phyloP scores from a whole-genome alignment of 2,113 vertebrate species.

The Ranitomeya variabilis region DNA sequence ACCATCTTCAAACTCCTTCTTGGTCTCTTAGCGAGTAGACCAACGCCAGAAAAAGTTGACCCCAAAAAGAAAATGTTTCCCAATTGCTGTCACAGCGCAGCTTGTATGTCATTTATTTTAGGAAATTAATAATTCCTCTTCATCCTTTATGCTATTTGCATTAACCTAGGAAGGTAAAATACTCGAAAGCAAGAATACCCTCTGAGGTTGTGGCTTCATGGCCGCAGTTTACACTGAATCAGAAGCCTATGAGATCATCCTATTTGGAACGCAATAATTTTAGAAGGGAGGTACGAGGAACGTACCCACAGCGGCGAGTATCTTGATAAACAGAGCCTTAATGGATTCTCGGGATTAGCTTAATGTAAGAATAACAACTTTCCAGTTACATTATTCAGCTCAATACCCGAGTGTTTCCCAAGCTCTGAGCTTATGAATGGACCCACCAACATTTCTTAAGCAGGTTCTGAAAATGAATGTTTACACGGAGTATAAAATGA shows the following conservation, averaged over 20 bases:
- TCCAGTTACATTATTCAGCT: slow-evolving; percentile 20
- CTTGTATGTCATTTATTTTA: background rate
- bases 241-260: background rate
- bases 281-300: background rate
- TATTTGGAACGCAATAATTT: slow-evolving; percentile 10
- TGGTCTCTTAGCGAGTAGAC: too few species aligned
- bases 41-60: too few species aligned
- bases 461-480: slow-evolving; percentile 39
- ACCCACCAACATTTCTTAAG: background rate
- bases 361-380: slow-evolving; percentile 22
- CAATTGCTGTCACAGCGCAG: background rate
- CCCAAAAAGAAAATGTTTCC: too few species aligned
- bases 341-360: slow-evolving; percentile 6
- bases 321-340: slow-evolving; percentile 4
- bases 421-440: background rate
- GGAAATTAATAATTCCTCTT: background rate
- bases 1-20: too few species aligned
- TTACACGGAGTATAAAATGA: slow-evolving; percentile 36
- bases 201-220: background rate
- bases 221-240: background rate
- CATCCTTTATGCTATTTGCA: background rate
- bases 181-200: background rate
- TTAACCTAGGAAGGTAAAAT: background rate
- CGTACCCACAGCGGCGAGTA: background rate
- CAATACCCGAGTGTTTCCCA: slow-evolving; percentile 31